Evolutionary conservation across 2,888 invertebrate species (phyloP).

Genomic region (Acleris cristana): DNA sequence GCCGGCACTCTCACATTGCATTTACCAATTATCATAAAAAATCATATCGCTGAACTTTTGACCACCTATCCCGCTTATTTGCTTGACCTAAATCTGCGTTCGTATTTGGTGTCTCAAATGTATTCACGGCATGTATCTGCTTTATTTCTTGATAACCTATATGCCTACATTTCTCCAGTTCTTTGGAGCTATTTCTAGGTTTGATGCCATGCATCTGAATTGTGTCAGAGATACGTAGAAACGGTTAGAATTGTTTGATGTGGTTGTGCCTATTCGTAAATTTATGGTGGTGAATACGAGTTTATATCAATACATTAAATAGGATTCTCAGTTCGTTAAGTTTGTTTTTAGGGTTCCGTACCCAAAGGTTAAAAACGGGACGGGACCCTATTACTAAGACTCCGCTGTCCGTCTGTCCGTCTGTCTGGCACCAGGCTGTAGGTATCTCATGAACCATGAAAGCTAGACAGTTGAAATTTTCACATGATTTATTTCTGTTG

Average conservation of each 20-base stretch:
- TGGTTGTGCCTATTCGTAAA: not conserved
- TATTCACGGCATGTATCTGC: constrained; percentile 21
- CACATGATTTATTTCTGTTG: no score
- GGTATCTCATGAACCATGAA: no score
- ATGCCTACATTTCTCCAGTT: constrained; percentile 7
- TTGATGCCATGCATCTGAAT: not conserved
- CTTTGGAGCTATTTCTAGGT: constrained; percentile 4
- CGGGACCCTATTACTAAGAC: no score
- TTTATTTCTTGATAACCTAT: constrained; percentile 23
- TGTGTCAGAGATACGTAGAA: constrained; percentile 6
- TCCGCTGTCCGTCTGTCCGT: no score
- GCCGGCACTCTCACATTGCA: not conserved
- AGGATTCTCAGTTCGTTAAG: no score
- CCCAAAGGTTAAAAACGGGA: no score
- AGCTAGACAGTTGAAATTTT: no score
- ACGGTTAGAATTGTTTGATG: not conserved
- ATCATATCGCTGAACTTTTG: not conserved
- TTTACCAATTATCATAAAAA: constrained; percentile 15
- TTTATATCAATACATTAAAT: no score
- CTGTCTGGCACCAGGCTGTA: no score
- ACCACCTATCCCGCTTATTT: constrained; percentile 13
- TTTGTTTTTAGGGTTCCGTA: no score
- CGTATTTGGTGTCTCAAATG: not conserved
- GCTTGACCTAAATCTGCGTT: not conserved
- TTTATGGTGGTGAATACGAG: no score